Conservation (phyloP, 2,888 invertebrate species). For the Hecatera dysodea region DNA sequence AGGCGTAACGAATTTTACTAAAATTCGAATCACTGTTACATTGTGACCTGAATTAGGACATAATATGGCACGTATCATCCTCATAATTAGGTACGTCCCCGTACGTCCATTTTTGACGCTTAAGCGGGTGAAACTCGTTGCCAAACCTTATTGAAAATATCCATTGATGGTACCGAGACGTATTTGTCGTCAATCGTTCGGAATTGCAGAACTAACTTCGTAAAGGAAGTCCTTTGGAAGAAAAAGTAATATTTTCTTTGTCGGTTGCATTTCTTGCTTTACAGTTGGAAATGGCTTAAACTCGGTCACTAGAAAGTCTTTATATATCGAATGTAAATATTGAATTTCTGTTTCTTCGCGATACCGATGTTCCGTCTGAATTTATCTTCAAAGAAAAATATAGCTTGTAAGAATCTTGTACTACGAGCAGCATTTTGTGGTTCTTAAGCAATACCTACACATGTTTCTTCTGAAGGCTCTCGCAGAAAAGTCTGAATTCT, state of each 20-base stretch:
- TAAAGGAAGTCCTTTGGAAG: slow-evolving; percentile 47
- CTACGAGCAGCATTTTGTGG: neutral
- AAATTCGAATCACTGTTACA: neutral
- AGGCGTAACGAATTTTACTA: neutral
- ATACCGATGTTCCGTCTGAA: neutral
- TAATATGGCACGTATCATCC: too few relatives aligned
- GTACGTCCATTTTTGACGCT: too few relatives aligned
- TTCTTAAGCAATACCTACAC: too few relatives aligned
- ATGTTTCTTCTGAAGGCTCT: neutral
- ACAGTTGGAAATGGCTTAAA: slow-evolving; percentile 43
- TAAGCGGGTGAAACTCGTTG: too few relatives aligned
- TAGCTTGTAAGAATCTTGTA: neutral
- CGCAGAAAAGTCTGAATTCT: neutral
- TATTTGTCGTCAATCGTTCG: slow-evolving; percentile 50
- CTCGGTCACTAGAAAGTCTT: slow-evolving; percentile 24
- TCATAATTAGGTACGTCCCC: too few relatives aligned
- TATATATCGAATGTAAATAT: slow-evolving; percentile 47
- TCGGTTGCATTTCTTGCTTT: slow-evolving; percentile 49
- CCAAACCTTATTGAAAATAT: too few relatives aligned
- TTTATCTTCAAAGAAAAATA: neutral
- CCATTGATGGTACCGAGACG: slow-evolving; percentile 13
- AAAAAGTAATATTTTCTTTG: slow-evolving; percentile 57
- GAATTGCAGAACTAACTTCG: slow-evolving; percentile 34
- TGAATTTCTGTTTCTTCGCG: slow-evolving; percentile 19
- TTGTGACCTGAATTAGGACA: neutral